Conservation (phyloP, 2,797 vertebrate species). For the Tolypeutes matacus region DNA sequence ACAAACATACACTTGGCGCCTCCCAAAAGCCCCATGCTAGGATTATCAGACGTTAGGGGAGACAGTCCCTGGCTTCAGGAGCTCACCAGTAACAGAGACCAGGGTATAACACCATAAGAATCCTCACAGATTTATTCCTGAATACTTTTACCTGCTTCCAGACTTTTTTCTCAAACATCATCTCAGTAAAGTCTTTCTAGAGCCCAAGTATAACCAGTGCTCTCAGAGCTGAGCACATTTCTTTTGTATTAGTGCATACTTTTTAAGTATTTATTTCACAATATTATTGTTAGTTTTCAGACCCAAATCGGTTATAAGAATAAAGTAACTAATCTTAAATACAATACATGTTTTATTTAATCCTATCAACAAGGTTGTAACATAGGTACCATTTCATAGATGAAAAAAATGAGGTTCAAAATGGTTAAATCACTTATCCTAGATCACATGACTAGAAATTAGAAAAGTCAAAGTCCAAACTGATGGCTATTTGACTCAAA, state of each 20-base stretch:
- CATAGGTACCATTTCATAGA: background rate
- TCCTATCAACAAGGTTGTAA: conserved; percentile 12
- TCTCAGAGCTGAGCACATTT: background rate
- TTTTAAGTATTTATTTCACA: conserved; percentile 6
- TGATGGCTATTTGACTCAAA: background rate
- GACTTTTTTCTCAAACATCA: background rate
- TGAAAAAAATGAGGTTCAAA: conserved; percentile 18
- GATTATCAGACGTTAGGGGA: background rate
- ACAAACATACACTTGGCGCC: background rate
- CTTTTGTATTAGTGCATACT: background rate
- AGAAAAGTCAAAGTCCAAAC: conserved; percentile 43
- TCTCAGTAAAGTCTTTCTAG: background rate
- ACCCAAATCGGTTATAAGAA: conserved; percentile 23
- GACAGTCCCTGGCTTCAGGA: background rate
- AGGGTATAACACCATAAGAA: background rate
- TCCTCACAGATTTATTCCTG: background rate
- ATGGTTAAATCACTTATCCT: background rate
- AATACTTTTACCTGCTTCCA: background rate
- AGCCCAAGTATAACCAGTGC: background rate
- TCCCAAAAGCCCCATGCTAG: background rate
- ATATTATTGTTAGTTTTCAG: conserved; percentile 18
- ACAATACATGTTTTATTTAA: background rate
- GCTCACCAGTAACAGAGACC: background rate
- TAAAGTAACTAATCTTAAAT: conserved; percentile 49
- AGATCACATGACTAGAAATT: conserved; percentile 33